phyloP scores from a whole-genome alignment of 2,888 invertebrate species.

The Strigamia crassipes region DNA sequence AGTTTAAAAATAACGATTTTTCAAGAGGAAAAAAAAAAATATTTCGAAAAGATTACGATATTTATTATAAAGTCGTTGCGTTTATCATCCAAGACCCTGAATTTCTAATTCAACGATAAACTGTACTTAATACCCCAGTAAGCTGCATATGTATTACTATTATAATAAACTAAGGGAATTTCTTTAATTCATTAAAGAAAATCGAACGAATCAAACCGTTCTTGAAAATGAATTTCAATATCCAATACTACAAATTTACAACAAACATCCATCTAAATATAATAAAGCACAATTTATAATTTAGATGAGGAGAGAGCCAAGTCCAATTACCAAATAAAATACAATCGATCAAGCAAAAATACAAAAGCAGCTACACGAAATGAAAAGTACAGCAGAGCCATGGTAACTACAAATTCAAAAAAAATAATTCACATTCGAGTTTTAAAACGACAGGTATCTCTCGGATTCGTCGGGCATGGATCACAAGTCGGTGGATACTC shows the following conservation, averaged over 20 bases:
- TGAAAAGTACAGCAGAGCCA: background rate
- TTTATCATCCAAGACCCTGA: too few relatives aligned
- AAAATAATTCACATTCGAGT: background rate
- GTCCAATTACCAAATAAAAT: conserved; percentile 1
- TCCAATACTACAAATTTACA: conserved; percentile 37
- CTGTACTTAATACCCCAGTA: too few relatives aligned
- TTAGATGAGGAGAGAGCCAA: conserved; percentile 19
- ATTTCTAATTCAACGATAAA: too few relatives aligned
- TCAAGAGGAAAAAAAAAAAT: too few relatives aligned
- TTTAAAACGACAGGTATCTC: conserved; percentile 17
- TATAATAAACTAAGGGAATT: background rate
- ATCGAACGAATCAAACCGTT: background rate
- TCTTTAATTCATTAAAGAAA: background rate
- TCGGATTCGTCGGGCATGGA: background rate
- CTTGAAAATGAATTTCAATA: background rate
- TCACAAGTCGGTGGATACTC: background rate
- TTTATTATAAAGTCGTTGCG: too few relatives aligned
- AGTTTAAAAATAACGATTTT: too few relatives aligned
- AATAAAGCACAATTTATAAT: conserved; percentile 16
- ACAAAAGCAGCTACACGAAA: conserved; percentile 17
- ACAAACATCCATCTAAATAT: background rate
- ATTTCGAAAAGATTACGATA: too few relatives aligned
- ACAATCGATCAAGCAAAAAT: conserved; percentile 9
- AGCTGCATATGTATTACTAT: background rate
- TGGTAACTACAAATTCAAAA: background rate